These are phyloP conservation scores for Lepidurus apus DNA, from an alignment of 1,140 invertebrate species.

Conservation along the genomic window DNA sequence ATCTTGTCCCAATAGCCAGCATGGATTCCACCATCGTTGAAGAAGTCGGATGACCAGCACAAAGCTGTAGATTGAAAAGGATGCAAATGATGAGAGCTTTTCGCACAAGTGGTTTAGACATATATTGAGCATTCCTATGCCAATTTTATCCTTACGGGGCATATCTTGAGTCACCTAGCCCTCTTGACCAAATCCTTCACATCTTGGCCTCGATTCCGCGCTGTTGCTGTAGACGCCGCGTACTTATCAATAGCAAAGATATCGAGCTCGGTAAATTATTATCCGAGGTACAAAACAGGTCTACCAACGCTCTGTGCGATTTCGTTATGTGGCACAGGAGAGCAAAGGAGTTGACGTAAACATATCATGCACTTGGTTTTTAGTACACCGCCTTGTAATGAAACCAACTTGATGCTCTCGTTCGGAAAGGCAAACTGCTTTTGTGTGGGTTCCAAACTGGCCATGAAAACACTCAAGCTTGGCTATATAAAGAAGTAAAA, in stretches of 20 bases:
- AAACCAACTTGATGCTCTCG: neutral
- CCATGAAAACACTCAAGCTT: conserved; percentile 8
- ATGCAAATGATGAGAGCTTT: too few species aligned
- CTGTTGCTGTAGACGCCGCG: neutral
- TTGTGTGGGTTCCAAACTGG: neutral
- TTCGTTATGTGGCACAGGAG: neutral
- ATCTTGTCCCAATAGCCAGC: too few species aligned
- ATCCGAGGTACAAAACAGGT: neutral
- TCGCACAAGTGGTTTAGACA: too few species aligned
- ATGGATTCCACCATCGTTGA: too few species aligned
- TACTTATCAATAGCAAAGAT: neutral
- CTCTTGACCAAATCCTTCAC: neutral
- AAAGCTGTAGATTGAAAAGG: too few species aligned
- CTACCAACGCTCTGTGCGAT: neutral
- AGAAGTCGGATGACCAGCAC: too few species aligned
- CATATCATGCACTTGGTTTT: conserved; percentile 8
- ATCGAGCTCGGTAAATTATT: neutral
- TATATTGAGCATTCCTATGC: too few species aligned
- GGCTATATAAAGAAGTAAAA: neutral
- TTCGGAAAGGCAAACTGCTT: neutral
- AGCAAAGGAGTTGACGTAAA: neutral
- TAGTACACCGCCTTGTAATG: neutral
- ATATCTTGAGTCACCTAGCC: neutral
- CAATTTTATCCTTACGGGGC: too few species aligned
- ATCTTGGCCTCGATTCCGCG: neutral